phyloP scores from a whole-genome alignment of 2,797 vertebrate species.

The Mus spretus region DNA sequence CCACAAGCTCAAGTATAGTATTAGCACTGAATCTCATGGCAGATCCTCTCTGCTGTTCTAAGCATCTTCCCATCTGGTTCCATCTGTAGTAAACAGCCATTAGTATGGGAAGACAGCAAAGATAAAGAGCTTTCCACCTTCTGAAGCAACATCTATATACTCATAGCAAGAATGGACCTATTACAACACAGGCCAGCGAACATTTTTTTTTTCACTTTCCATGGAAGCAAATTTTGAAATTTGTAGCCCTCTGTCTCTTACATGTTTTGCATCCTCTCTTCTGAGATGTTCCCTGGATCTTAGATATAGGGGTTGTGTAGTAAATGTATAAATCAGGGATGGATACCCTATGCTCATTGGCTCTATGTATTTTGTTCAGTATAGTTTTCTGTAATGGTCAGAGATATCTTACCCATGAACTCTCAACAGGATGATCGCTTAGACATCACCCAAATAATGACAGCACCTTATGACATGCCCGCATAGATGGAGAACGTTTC shows the following conservation, averaged over 20 bases:
- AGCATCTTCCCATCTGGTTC: background rate
- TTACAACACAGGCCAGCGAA: background rate
- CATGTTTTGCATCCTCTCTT: background rate
- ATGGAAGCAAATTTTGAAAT: slow-evolving; percentile 32
- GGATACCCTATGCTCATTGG: background rate
- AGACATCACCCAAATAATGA: background rate
- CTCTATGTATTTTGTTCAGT: background rate
- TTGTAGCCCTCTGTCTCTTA: background rate
- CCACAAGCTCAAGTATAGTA: accelerated
- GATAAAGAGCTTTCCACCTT: background rate
- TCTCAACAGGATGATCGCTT: background rate
- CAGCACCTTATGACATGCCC: background rate
- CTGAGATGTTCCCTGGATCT: background rate
- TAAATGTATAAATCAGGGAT: background rate
- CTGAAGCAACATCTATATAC: background rate
- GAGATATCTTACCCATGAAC: background rate
- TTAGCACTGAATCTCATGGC: background rate
- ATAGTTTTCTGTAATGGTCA: background rate
- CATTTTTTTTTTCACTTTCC: background rate
- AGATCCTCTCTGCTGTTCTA: background rate
- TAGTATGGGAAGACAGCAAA: background rate
- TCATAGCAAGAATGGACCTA: background rate
- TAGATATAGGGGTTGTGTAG: too few relatives aligned
- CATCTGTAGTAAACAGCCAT: background rate
- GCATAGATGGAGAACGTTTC: background rate